Conservation (phyloP, 92 coral and sea anemone genomes). For the Metridium senile region DNA sequence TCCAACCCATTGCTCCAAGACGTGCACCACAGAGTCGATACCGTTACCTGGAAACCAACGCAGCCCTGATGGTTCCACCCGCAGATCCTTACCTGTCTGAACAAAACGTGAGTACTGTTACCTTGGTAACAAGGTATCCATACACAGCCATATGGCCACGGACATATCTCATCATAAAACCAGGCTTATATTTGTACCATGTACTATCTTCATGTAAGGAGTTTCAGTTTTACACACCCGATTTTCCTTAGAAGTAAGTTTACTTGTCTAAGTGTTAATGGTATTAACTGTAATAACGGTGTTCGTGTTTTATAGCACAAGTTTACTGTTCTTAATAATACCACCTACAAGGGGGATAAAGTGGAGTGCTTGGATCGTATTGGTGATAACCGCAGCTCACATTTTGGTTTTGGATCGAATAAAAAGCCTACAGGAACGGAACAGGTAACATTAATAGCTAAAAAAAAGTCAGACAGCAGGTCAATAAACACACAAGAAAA, state of each 20-base stretch:
- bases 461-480: too few relatives aligned
- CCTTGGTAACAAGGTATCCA: conserved; percentile 7
- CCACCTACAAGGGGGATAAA: conserved; percentile 24
- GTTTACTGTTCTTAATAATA: conserved; percentile 5
- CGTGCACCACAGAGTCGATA: conserved; percentile 65
- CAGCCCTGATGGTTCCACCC: conserved; percentile 60
- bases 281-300: not conserved
- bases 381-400: conserved; percentile 74
- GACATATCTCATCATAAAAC: too few relatives aligned
- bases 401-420: conserved; percentile 82
- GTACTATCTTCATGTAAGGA: too few relatives aligned
- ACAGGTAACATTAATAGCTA: conserved; percentile 54
- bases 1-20: conserved; percentile 56
- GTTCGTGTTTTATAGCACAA: conserved; percentile 24
- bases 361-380: conserved; percentile 62
- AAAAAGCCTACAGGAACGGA: conserved; percentile 60
- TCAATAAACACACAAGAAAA: not conserved
- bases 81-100: conserved; percentile 65
- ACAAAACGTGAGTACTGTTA: conserved; percentile 54
- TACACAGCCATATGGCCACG: too few relatives aligned
- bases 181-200: too few relatives aligned
- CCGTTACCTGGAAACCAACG: conserved; percentile 72
- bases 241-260: too few relatives aligned
- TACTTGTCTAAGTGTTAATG: too few relatives aligned
- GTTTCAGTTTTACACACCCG: too few relatives aligned